Percentiles rank a stretch among this genome's conserved stretches.
Evolutionary conservation across 2,888 invertebrate species (phyloP).

Genomic region (Drosophila aldrichi): DNA sequence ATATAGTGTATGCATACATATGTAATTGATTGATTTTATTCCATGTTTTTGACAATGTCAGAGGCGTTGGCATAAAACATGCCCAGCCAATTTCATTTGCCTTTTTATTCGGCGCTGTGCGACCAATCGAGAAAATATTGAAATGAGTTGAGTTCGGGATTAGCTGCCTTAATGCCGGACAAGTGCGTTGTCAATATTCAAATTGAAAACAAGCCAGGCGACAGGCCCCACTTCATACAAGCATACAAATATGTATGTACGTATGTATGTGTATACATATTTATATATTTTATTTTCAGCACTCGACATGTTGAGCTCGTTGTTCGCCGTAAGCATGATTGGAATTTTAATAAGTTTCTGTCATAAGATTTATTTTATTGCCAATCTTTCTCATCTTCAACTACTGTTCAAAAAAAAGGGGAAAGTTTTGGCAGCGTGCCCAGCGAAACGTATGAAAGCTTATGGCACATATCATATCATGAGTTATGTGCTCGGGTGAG

Average conservation of each 20-base stretch:
- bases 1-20: conserved; percentile 2
- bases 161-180: conserved; percentile 35
- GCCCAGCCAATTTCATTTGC: conserved; percentile 18
- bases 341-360: conserved; percentile 74
- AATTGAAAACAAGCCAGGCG: conserved; percentile 67
- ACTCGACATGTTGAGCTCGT: conserved; percentile 33
- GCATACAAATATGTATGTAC: neutral
- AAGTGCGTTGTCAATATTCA: conserved; percentile 61
- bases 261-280: neutral
- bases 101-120: conserved; percentile 19
- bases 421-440: conserved; percentile 29
- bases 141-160: conserved; percentile 25
- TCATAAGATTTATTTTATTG: conserved; percentile 41
- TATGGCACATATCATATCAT: conserved; percentile 46
- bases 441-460: conserved; percentile 38
- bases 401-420: conserved; percentile 2
- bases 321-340: conserved; percentile 51
- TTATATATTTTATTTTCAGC: conserved; percentile 6
- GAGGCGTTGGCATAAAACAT: conserved; percentile 47
- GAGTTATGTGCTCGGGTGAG: conserved; percentile 42
- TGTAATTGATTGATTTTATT: conserved; percentile 60
- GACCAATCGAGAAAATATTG: conserved; percentile 41
- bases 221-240: conserved; percentile 14
- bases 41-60: conserved; percentile 41
- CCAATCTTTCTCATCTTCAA: conserved; percentile 19